phyloP scores from a whole-genome alignment of 2,797 vertebrate genomes.

The Corythornis leucogaster region DNA sequence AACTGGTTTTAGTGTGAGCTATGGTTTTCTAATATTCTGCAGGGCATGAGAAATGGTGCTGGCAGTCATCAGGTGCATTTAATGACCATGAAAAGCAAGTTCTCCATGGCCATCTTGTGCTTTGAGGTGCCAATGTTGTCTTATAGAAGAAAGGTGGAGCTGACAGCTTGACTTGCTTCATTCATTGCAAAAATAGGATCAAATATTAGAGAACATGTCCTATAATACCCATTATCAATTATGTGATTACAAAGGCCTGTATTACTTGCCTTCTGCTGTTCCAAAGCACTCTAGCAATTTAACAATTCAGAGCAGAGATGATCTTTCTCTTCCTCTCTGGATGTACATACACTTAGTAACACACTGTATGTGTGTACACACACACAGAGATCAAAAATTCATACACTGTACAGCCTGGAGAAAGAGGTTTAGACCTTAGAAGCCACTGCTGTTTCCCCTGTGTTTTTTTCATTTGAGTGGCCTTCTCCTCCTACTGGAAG shows the following conservation, averaged over 20 bases:
- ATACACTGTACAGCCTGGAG: neutral
- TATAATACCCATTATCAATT: neutral
- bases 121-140: neutral
- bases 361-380: no score
- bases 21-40: neutral
- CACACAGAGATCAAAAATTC: neutral
- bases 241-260: neutral
- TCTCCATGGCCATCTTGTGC: neutral
- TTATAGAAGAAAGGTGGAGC: neutral
- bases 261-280: neutral
- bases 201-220: neutral
- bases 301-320: neutral
- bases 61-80: neutral
- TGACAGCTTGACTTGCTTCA: neutral
- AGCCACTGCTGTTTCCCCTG: neutral
- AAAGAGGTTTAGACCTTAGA: neutral
- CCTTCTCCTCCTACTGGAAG: neutral
- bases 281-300: neutral
- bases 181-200: neutral
- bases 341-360: no score
- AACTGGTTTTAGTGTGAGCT: neutral
- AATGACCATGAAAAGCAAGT: neutral
- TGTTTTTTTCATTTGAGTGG: neutral
- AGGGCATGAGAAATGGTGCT: neutral
- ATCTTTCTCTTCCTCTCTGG: neutral